Base-by-base conservation (phyloP, 2,888 invertebrate genomes). In the Invenusta paracnida region DNA sequence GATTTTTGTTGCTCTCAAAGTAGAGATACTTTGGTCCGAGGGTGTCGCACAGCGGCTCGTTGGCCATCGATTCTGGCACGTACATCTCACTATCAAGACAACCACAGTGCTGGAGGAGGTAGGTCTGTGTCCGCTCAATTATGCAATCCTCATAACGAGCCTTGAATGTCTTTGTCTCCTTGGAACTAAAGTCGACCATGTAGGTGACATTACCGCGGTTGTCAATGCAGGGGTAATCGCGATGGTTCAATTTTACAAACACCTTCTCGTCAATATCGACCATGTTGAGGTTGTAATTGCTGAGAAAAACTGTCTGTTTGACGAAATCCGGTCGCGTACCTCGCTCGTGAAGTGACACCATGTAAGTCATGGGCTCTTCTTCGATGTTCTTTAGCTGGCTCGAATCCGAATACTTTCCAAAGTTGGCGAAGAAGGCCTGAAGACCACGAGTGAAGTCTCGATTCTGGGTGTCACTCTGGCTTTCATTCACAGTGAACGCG, bases 341-440 rank as follows among this genome's bases (percentile, higher is more conserved):
- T 5, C 17, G 73, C 73, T 73, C 73, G 73, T 73, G 73, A 5
- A 73, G 73, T 23, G 73, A 73, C 17, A 73, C 73, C 73, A 73
- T 73, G 73, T 73, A 73, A n/a, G 73, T 23, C 73, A 13, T 73
- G 17, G 73, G 73, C 73, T 73, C 73, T 2, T 73, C 73, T 73
- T 73, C 73, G 5, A 73, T 73, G 73, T 73, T 73, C 2, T 23
- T 5, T 5, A 73, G 73, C 73, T 73, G 73, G 25, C 23, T 23
- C 2, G 11, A 13, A 25, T 73, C 73, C 2, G 11, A 13, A 23
- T 23, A 73, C 27, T 73, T 73, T 5, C 17, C 17, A 73, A 73
- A 73, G 73, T 73, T 73, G 25, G 73, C 73, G 27, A 73, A 23
- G 25, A 73, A 73, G 5, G 23, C 73, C 73, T 73, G 73, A 23